A percentile compares a stretch with the other conserved stretches of the same genome.
Evolutionary conservation across 2,888 invertebrate species (phyloP).

Genomic region (Pherbina coryleti): DNA sequence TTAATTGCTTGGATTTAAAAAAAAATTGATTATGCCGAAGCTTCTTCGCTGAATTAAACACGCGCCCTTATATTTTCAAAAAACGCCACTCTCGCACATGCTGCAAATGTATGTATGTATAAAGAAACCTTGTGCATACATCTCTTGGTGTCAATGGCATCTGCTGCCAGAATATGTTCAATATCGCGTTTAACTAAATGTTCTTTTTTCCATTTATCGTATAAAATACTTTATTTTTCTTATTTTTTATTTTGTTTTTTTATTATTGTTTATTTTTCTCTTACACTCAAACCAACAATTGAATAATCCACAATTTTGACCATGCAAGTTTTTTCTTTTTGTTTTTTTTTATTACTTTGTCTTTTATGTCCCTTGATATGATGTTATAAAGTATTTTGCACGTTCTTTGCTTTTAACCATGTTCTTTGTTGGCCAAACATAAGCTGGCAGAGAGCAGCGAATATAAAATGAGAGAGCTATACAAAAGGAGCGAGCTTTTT

Average conservation of each 20-base stretch:
- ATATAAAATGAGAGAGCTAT: not conserved
- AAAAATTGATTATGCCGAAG: not conserved
- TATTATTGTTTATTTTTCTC: no score
- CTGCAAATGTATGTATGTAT: not conserved
- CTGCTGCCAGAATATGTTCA: conserved; percentile 17
- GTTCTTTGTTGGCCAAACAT: not conserved
- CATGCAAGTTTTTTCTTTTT: not conserved
- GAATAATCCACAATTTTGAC: no score
- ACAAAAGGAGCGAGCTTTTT: no score
- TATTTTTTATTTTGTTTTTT: not conserved
- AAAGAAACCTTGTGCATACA: not conserved
- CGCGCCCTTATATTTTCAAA: not conserved
- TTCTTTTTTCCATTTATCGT: not conserved
- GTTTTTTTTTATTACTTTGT: not conserved
- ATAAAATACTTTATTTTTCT: not conserved
- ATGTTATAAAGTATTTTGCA: not conserved
- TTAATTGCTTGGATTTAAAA: not conserved
- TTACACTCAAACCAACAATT: no score
- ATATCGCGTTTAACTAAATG: conserved; percentile 17
- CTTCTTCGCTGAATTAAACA: not conserved
- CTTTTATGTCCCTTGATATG: not conserved
- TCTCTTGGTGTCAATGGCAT: conserved; percentile 28
- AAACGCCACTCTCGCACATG: not conserved
- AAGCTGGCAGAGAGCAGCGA: not conserved
- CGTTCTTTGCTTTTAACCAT: not conserved